Base-by-base conservation (phyloP, 1,140 invertebrate genomes). In the Dinothrombium tinctorium region DNA sequence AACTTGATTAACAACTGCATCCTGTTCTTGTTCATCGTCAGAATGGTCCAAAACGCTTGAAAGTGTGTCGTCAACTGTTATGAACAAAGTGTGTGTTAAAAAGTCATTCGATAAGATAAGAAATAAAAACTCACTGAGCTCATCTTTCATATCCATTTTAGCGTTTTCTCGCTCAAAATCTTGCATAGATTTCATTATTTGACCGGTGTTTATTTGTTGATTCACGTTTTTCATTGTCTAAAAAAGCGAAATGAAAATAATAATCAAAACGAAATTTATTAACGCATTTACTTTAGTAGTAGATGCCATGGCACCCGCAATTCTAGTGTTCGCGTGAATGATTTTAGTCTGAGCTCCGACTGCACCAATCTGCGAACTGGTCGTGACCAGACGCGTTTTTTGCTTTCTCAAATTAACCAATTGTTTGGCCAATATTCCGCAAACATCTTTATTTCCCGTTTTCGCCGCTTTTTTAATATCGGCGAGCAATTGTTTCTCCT, bases 71-170 rank as follows among this genome's bases (percentile, higher is more conserved):
- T 80, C 78, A 54, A 90, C 76, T 81, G 53, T 43, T 67, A 64
- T 52, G 55, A 52, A 54, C 15, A 33, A 36, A 17, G 33, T 28
- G 26, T 28, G n/a, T 28, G 7, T n/a, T 28, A 28, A 8, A n/a
- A 35, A 35, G 9, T 21, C 15, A 17, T 17, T n/a, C 15, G 23
- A 21, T 21, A 21, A 36, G 9, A 5, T 7, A 4, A 6, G 8
- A 21, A 15, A 21, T 9, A 5, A 9, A 7, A 19, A 36, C 33
- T 36, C 66, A 81, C 76, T 83, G 72, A 87, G 79, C 66, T 90
- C 83, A 60, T 87, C 82, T 8, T 78, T 79, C 80, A 90, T 87
- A 48, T 77, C 78, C 76, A 90, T 81, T 56, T 78, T 80, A 52
- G 72, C 72, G 52, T 72, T 72, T 37, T 78, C 76, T 54, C 71